Conservation (phyloP, 2,113 vertebrate genomes). For the Tachysurus fulvidraco region DNA sequence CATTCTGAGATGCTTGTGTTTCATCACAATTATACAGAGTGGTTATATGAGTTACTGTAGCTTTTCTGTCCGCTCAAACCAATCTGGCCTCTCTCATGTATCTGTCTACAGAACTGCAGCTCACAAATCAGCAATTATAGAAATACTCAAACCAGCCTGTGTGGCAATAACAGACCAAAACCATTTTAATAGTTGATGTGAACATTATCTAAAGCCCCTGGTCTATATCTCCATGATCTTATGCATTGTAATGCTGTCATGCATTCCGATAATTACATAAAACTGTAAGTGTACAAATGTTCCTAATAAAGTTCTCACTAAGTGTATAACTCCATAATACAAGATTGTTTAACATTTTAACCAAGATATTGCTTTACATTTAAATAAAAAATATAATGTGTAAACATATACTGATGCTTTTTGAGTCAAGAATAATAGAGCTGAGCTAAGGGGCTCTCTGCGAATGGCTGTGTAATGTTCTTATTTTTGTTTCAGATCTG, state of each 20-base stretch:
- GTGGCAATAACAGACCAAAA: background rate
- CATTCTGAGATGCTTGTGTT: background rate
- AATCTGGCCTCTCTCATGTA: background rate
- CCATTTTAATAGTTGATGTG: background rate
- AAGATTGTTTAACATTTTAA: background rate
- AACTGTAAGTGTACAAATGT: background rate
- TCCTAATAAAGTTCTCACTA: background rate
- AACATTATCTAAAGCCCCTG: background rate
- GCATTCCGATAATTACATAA: background rate
- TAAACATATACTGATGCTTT: background rate
- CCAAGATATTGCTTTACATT: background rate
- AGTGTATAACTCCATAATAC: background rate
- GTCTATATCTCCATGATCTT: background rate
- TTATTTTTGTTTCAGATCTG: constrained; percentile 70
- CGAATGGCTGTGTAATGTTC: background rate
- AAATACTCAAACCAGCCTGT: background rate
- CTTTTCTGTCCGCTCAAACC: background rate
- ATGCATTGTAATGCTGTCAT: background rate
- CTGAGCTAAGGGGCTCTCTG: background rate
- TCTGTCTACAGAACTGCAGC: background rate
- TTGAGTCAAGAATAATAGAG: background rate
- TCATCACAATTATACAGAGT: background rate
- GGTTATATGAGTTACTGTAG: background rate
- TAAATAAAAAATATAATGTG: background rate
- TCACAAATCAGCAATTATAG: background rate